Base-by-base conservation (phyloP, 2,888 invertebrate species). In the Drymonia ruficornis region DNA sequence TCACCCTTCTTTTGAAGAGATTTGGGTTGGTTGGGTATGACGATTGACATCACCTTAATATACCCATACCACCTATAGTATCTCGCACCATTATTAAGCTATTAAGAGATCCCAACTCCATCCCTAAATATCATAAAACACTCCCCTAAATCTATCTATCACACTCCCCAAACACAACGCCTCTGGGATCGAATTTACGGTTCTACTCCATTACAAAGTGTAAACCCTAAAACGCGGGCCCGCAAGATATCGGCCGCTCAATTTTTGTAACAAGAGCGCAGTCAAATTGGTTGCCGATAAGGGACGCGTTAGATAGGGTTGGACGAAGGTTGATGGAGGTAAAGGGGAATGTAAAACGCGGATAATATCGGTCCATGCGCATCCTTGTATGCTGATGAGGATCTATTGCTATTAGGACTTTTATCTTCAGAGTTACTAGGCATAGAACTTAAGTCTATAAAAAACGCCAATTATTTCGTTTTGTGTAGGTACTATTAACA, bases 261-360 rank as follows among this genome's bases (percentile, higher is more conserved):
- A 76, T 76, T 77, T 74, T 70, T 67, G 70, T 72, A 76, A 70
- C 76, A 74, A 68, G 73, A 66, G 74, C 67, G 67, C 59, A 63
- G 64, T 62, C 74, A 74, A 76, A 78, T 79, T 78, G 72, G 61
- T 63, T 52, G 51, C 65, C 55, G 77, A 79, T 79, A 76, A 74
- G 58, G 63, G 72, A 63, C 65, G 59, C 67, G 53, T 51, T 53
- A 69, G 70, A 71, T 70, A 66, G 66, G 70, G 58, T 64, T 67
- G 65, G 69, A 72, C 67, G 71, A 65, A 71, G 73, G 70, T 74
- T 80, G 80, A 81, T 74, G 67, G 67, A 75, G 76, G 78, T 74
- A 72, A 68, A 70, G 62, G 69, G 61, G 61, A 70, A 71, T 61
- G 59, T 56, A 56, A 69, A 66, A 62, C 38, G 61, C 46, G 57